Evolutionary conservation across 2,797 vertebrate genomes (phyloP).

Genomic region (Platalea minor): DNA sequence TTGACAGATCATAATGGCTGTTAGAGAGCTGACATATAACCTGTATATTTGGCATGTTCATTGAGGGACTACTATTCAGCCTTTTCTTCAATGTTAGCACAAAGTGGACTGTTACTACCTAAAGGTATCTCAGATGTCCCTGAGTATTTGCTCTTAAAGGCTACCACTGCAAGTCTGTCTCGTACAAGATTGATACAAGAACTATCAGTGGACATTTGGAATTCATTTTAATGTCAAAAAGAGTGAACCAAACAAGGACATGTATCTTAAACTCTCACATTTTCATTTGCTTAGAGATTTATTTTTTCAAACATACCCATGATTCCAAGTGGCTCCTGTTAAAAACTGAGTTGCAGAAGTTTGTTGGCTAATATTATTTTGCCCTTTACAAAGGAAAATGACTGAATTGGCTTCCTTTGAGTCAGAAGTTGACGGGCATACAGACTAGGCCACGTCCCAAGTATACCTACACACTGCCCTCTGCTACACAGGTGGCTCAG

Average conservation of each 20-base stretch:
- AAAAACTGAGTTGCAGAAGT: neutral
- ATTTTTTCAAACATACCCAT: neutral
- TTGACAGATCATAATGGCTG: conserved; percentile 1
- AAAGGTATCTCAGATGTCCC: neutral
- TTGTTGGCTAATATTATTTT: neutral
- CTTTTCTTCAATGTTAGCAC: neutral
- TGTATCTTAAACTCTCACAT: neutral
- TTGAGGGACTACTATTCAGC: neutral
- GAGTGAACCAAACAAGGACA: neutral
- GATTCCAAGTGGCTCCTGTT: neutral
- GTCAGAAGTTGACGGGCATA: neutral
- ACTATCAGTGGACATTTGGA: neutral
- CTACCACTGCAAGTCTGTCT: neutral
- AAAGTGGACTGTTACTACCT: neutral
- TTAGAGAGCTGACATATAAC: conserved; percentile 5
- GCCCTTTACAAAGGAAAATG: neutral
- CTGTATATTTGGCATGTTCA: neutral
- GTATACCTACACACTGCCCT: neutral
- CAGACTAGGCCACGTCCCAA: neutral
- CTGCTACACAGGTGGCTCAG: neutral
- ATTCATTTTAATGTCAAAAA: neutral
- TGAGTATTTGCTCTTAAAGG: neutral
- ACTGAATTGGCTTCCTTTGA: neutral
- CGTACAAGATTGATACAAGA: neutral
- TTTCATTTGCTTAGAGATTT: neutral